These are phyloP conservation scores for Nerophis lumbriciformis DNA, from an alignment of 2,113 vertebrate species.

Conservation along the genomic window DNA sequence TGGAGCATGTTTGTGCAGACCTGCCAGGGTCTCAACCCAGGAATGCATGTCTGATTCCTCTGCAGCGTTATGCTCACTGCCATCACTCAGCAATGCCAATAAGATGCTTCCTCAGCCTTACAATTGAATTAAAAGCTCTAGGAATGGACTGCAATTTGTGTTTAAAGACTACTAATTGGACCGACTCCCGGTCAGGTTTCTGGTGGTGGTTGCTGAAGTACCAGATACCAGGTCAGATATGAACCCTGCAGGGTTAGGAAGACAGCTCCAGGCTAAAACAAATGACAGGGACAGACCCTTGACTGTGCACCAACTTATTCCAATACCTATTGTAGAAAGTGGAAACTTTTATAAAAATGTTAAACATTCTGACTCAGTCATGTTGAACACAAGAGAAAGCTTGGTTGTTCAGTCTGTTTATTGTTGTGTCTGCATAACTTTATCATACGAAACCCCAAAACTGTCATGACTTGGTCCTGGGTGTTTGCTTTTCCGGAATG, in stretches of 20 bases:
- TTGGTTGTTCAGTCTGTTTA: too few species aligned
- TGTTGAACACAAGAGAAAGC: too few species aligned
- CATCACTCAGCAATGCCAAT: slow-evolving; percentile 4
- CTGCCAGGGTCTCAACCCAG: slow-evolving; percentile 46
- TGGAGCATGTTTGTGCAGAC: slow-evolving; percentile 63
- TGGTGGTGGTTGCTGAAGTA: slow-evolving; percentile 26
- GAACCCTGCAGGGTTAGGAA: slow-evolving; percentile 44
- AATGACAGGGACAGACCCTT: slow-evolving; percentile 30
- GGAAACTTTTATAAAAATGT: neutral
- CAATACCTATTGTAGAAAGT: neutral
- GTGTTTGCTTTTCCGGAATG: too few species aligned
- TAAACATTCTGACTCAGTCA: too few species aligned
- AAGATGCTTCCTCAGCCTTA: neutral
- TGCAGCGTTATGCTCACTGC: slow-evolving; percentile 32
- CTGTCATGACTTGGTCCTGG: too few species aligned
- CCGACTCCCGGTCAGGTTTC: slow-evolving; percentile 37
- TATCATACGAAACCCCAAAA: too few species aligned
- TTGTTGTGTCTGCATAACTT: too few species aligned
- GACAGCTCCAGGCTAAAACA: slow-evolving; percentile 43
- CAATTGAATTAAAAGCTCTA: too few species aligned
- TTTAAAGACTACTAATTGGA: neutral
- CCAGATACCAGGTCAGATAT: slow-evolving; percentile 31
- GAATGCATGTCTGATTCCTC: slow-evolving; percentile 65
- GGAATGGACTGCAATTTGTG: too few species aligned
- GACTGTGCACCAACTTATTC: slow-evolving; percentile 15